A percentile compares a stretch with the other conserved stretches of the same genome.
Conservation (phyloP, 2,113 vertebrate species). For the Upupa epops region DNA sequence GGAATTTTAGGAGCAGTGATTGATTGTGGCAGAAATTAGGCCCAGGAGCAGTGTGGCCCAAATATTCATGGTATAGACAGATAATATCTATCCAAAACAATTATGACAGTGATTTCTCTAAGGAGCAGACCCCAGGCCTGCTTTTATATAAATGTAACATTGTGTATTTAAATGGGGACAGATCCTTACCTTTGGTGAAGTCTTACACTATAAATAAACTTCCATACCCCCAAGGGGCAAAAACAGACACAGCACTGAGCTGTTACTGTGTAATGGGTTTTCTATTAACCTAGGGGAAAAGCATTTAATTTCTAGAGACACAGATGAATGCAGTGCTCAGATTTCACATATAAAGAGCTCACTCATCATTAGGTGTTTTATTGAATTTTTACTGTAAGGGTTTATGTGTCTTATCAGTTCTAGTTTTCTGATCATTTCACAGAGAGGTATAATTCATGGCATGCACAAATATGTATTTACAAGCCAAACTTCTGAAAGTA, state of each 20-base stretch:
- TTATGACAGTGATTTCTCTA: not conserved
- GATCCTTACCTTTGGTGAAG: not conserved
- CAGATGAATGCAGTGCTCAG: not conserved
- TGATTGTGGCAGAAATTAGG: not conserved
- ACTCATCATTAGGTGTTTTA: not conserved
- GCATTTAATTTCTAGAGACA: not conserved
- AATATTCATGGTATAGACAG: not conserved
- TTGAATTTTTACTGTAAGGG: not conserved
- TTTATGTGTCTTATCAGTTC: not conserved
- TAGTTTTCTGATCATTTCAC: not conserved
- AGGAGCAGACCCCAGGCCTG: not conserved
- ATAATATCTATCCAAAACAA: conserved; percentile 10
- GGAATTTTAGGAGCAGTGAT: not conserved
- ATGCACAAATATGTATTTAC: not conserved
- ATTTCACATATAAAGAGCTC: not conserved
- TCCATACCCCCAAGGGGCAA: not conserved
- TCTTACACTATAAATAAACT: not conserved
- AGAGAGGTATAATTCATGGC: not conserved
- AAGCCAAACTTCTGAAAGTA: not conserved
- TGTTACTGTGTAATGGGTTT: not conserved
- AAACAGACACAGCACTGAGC: not conserved
- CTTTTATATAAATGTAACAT: not conserved
- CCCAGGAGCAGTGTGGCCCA: not conserved
- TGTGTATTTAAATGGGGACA: not conserved
- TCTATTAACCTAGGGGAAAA: not conserved